Evolutionary conservation across 2,888 invertebrate genomes (phyloP), one percentile per base, ranked within the genome.

Genomic region (Rhamphomyia laevipes): DNA sequence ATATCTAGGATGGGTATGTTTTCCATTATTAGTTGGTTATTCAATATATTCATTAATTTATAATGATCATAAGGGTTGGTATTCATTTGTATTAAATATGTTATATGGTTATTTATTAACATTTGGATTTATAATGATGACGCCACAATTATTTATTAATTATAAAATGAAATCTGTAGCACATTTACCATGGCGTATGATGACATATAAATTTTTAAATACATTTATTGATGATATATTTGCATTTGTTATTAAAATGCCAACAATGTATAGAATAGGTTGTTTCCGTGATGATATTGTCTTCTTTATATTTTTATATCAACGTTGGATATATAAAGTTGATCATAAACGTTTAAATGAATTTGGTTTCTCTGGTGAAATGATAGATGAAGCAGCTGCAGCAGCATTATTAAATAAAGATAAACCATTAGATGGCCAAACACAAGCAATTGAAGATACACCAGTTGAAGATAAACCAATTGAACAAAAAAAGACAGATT

Each of bases 111-210:
- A 95, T 71, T 76, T 99, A 50, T 75, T 99, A 51, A 99, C 96
- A 2, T 99, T 99, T 69, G 95, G 99, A 53, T 99, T 99, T 68
- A 99, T 99, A 50, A 94, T 97, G 91, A 99, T 99, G 97, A 99
- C 97, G n/a, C 99, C 99, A 7, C 99, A 99, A 71, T 74, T 99
- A 53, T 99, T 99, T 67, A 99, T 99, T 60, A 99, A 99, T 74
- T 99, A 99, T 73, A 99, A 99, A 72, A 71, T 99, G 59, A 96
- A 99, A 67, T 97, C 96, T 16, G 97, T 99, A 2, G 99, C 99
- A 11, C 99, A 99, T 74, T 77, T 99, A 59, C 99, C 99, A 5
- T 99, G 99, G 99, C 80, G 99, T 52, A 99, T 99, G 97, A 83
- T 99, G 81, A 95, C 96, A 11, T 99, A 99, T 71, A 99, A 99